Evolutionary conservation across 2,797 vertebrate genomes (phyloP).

Genomic region (Rhincodon typus): DNA sequence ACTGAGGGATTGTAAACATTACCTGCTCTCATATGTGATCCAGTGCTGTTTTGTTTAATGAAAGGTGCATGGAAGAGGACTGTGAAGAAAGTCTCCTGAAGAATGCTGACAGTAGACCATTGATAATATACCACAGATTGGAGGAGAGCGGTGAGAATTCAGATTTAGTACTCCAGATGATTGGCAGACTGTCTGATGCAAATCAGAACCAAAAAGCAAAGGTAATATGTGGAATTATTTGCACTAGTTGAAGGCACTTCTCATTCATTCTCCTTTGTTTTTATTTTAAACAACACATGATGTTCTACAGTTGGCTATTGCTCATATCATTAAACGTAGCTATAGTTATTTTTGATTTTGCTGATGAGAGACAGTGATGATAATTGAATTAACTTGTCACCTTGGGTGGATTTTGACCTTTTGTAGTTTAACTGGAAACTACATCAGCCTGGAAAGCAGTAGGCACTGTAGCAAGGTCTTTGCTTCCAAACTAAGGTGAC

Average conservation of each 20-base stretch:
- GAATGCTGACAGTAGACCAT: conserved; percentile 79
- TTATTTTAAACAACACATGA: neutral
- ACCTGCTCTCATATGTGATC: neutral
- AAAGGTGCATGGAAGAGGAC: conserved; percentile 76
- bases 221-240: conserved; percentile 53
- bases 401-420: neutral
- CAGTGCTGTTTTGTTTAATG: neutral
- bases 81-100: conserved; percentile 87
- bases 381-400: neutral
- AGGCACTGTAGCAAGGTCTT: neutral
- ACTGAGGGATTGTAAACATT: neutral
- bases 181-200: conserved; percentile 70
- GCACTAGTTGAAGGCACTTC: neutral
- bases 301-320: neutral
- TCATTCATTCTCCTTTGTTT: neutral
- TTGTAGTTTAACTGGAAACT: neutral
- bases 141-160: conserved; percentile 58
- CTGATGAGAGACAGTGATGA: neutral
- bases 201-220: conserved; percentile 77
- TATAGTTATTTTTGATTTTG: neutral
- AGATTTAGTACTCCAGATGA: conserved; percentile 64
- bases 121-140: conserved; percentile 76
- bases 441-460: neutral
- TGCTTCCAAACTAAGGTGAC: neutral
- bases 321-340: neutral